Evolutionary conservation across 2,113 vertebrate species (phyloP).

Genomic region (Athene noctua): DNA sequence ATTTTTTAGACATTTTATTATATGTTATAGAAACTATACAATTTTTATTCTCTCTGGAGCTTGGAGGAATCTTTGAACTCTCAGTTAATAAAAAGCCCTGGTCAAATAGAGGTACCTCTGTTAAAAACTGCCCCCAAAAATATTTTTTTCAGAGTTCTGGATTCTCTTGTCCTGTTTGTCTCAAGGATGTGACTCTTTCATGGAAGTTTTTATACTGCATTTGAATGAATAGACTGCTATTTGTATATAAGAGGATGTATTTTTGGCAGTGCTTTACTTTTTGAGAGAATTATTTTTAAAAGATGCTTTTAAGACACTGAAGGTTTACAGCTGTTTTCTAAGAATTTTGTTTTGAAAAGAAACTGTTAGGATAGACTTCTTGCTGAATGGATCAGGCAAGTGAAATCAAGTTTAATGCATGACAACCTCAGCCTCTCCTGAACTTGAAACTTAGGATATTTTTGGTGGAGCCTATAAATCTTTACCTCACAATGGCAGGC

Average conservation of each 20-base stretch:
- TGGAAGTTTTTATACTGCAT: not conserved
- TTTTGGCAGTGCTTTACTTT: not conserved
- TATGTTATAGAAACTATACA: not conserved
- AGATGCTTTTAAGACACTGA: not conserved
- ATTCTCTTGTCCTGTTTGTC: not conserved
- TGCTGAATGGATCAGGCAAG: not conserved
- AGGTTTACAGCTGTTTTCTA: not conserved
- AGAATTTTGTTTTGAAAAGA: not conserved
- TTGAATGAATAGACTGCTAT: not conserved
- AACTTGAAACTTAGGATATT: constrained; percentile 2
- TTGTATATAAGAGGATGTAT: not conserved
- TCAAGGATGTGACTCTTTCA: not conserved
- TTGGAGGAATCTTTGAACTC: not conserved
- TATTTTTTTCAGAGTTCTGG: not conserved
- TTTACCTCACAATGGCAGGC: not conserved
- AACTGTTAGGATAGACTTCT: not conserved
- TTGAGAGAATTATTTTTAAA: not conserved
- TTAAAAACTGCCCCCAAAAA: not conserved
- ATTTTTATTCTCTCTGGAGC: not conserved
- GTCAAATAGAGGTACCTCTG: not conserved
- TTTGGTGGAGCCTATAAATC: constrained; percentile 12
- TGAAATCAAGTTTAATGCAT: not conserved
- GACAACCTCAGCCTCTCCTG: not conserved
- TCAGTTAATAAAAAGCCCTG: not conserved
- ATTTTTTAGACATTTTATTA: not conserved